Conservation (phyloP, 2,797 vertebrate genomes). For the Alca torda region DNA sequence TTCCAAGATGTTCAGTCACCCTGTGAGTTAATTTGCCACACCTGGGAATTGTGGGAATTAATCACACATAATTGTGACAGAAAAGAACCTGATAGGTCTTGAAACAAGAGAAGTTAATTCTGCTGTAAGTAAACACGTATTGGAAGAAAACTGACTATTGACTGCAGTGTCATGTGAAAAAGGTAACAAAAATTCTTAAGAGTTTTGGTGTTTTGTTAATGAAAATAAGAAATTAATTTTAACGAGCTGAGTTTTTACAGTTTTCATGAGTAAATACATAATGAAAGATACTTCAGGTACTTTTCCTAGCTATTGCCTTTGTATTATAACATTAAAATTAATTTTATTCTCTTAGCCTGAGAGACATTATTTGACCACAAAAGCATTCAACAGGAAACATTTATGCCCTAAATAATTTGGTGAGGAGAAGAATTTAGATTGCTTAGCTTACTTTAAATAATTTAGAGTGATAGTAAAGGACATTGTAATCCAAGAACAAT, state of each 20-base stretch:
- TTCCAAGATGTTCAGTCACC: background rate
- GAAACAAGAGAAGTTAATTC: background rate
- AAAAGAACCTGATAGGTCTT: background rate
- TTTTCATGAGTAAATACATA: background rate
- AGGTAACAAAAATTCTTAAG: background rate
- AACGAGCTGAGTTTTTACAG: background rate
- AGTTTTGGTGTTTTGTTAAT: background rate
- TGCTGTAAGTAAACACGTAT: background rate
- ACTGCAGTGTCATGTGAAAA: background rate
- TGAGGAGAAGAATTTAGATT: conserved; percentile 65
- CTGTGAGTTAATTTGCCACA: background rate
- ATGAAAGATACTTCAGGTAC: background rate
- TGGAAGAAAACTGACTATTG: background rate
- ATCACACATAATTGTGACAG: background rate
- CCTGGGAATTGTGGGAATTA: background rate
- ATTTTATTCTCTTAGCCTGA: conserved; percentile 62
- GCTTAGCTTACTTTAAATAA: conserved; percentile 75
- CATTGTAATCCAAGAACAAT: conserved; percentile 11
- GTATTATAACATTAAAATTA: conserved; percentile 42
- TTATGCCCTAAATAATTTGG: conserved; percentile 79
- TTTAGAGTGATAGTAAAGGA: conserved; percentile 59
- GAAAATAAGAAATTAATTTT: background rate
- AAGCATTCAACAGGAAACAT: conserved; percentile 70
- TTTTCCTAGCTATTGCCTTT: conserved; percentile 25
- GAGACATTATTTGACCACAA: conserved; percentile 53